Evolutionary conservation across 2,113 vertebrate species (phyloP), one percentile per base, ranked within the genome.

Genomic region (Zingel zingel): DNA sequence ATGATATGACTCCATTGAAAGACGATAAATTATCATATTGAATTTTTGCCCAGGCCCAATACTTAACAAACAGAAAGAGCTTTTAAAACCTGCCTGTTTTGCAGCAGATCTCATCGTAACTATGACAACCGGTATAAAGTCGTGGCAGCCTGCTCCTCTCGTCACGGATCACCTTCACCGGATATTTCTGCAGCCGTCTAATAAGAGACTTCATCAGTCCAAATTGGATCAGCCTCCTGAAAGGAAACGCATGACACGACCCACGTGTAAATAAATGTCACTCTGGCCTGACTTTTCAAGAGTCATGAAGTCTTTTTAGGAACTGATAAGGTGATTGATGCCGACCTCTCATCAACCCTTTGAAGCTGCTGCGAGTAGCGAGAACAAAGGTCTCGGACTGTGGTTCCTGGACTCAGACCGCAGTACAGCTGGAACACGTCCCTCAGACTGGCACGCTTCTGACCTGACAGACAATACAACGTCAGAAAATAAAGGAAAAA

Each of bases 21-120:
- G 33, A 33, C 6, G 33, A 33, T 33, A 33, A 6, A 33, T 33
- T 6, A 33, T 33, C 33, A 33, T 33, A 33, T 33, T 33, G 33
- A 33, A 33, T 33, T 33, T 6, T 1, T 33, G 33, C 33, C 33
- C 33, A 33, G 33, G 6, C 33, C 33, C 7, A 33, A 27, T 2
- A 27, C 27, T 27, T 12, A 59, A 51, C 61, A 70, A 67, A 61
- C 57, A 77, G 36, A 64, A 11, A 62, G 53, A 62, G 16, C 11
- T 75, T 23, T 11, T 5, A 68, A 67, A 61, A 84, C 92, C 56
- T 92, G 96, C 98, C 98, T 0, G 98, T 99, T 94, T 99, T 99
- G 91, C 98, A 99, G 95, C 98, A 99, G 92, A 99, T 99, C 91
- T 99, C 98, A 36, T 99, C 98, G 0, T 99, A 99, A 94, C 98